Conservation (phyloP, 92 coral and sea anemone genomes). For the Epizoanthus rinbou region DNA sequence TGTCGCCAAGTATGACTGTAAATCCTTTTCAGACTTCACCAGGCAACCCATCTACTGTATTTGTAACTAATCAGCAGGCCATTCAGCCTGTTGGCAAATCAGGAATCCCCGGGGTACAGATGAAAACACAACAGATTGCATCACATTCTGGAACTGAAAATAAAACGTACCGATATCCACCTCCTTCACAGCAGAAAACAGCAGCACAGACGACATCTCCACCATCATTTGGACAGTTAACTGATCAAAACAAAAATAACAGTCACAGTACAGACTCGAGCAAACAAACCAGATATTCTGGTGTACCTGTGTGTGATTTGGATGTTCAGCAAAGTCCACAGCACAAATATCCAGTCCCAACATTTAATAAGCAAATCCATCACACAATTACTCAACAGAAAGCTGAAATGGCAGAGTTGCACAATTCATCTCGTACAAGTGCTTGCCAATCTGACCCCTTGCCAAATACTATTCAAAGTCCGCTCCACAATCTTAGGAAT, state of each 20-base stretch:
- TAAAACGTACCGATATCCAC: neutral
- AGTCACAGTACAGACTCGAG: no score
- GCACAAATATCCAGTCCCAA: neutral
- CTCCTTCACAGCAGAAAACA: constrained; percentile 4
- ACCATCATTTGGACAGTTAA: neutral
- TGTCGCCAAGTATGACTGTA: neutral
- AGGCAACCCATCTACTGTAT: neutral
- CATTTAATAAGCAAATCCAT: neutral
- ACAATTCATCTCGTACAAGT: neutral
- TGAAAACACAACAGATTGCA: neutral
- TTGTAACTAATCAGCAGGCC: neutral
- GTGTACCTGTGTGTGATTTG: neutral
- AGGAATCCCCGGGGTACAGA: no score
- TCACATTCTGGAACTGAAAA: neutral
- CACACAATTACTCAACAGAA: neutral
- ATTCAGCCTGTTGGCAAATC: neutral
- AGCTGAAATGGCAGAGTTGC: neutral
- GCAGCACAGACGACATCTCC: neutral
- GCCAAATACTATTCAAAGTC: neutral
- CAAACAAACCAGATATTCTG: no score
- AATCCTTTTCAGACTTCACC: constrained; percentile 6
- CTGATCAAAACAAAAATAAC: no score
- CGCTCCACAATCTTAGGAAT: no score
- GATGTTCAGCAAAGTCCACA: neutral
- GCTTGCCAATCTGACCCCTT: neutral